These are phyloP conservation scores for Acleris holmiana DNA, from an alignment of 2,888 invertebrate species.

Conservation along the genomic window DNA sequence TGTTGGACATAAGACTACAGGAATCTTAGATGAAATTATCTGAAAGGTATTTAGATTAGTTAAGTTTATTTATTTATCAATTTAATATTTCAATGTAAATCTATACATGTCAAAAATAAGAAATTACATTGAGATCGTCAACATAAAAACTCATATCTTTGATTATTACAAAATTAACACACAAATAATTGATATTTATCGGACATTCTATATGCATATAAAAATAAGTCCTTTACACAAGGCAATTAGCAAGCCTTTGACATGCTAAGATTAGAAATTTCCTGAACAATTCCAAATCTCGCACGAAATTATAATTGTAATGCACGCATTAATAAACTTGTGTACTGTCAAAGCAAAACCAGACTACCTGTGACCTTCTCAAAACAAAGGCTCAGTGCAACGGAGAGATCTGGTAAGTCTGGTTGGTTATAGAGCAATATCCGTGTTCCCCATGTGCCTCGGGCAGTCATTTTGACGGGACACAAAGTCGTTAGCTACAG, in stretches of 20 bases:
- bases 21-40: too few relatives aligned
- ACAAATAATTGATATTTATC: too few relatives aligned
- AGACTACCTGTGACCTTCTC: not conserved
- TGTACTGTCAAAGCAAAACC: constrained; percentile 11
- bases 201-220: too few relatives aligned
- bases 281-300: constrained; percentile 1
- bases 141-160: too few relatives aligned
- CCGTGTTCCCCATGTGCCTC: constrained; percentile 21
- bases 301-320: constrained; percentile 1
- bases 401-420: not conserved
- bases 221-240: not conserved
- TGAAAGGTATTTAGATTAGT: too few relatives aligned
- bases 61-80: too few relatives aligned
- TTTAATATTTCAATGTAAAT: too few relatives aligned
- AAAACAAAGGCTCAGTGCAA: not conserved
- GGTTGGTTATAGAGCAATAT: constrained; percentile 18
- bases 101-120: too few relatives aligned
- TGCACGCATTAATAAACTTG: not conserved
- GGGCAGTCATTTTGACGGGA: constrained; percentile 26
- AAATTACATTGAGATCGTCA: too few relatives aligned
- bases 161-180: too few relatives aligned
- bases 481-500: constrained; percentile 8
- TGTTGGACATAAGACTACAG: too few relatives aligned
- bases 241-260: not conserved
- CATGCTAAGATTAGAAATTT: not conserved